Evolutionary conservation across 2,888 invertebrate genomes (phyloP).

Genomic region (Scaptomyza caliginosa): DNA sequence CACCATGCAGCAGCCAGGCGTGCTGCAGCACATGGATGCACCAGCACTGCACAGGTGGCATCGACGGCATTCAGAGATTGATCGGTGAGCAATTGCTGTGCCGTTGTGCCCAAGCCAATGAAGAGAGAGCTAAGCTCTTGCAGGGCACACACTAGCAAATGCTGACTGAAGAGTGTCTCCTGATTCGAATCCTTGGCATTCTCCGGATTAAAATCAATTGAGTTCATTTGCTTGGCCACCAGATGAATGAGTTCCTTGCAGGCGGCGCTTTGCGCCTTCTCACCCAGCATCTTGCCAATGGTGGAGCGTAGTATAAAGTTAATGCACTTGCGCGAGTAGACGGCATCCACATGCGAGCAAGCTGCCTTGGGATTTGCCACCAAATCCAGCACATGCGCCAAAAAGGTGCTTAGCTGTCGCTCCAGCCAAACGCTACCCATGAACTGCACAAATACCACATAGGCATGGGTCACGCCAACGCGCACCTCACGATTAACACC

Average conservation of each 20-base stretch:
- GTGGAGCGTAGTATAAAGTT: slow-evolving; percentile 96
- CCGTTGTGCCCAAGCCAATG: slow-evolving; percentile 96
- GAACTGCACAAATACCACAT: slow-evolving; percentile 96
- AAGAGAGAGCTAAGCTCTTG: slow-evolving; percentile 96
- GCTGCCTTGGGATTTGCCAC: slow-evolving; percentile 98
- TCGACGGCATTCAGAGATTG: slow-evolving; percentile 90
- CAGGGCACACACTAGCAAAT: slow-evolving; percentile 95
- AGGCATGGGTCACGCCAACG: slow-evolving; percentile 98
- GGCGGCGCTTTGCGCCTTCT: slow-evolving; percentile 98
- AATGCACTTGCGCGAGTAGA: slow-evolving; percentile 98
- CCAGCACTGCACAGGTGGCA: slow-evolving; percentile 88
- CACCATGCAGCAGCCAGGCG: slow-evolving; percentile 98
- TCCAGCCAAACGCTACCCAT: slow-evolving; percentile 98
- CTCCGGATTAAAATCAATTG: slow-evolving; percentile 95
- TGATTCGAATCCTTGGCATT: slow-evolving; percentile 96
- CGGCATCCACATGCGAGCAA: slow-evolving; percentile 98
- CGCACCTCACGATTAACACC: slow-evolving; percentile 97
- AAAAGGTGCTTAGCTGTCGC: slow-evolving; percentile 92
- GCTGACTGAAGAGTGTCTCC: slow-evolving; percentile 95
- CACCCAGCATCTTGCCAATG: slow-evolving; percentile 96
- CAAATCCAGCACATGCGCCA: slow-evolving; percentile 95
- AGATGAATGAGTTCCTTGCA: slow-evolving; percentile 97
- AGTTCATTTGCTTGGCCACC: slow-evolving; percentile 97
- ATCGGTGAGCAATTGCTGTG: slow-evolving; percentile 94
- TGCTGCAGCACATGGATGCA: slow-evolving; percentile 97